Base-by-base conservation (phyloP, 2,888 invertebrate genomes). In the Heliconius erato region DNA sequence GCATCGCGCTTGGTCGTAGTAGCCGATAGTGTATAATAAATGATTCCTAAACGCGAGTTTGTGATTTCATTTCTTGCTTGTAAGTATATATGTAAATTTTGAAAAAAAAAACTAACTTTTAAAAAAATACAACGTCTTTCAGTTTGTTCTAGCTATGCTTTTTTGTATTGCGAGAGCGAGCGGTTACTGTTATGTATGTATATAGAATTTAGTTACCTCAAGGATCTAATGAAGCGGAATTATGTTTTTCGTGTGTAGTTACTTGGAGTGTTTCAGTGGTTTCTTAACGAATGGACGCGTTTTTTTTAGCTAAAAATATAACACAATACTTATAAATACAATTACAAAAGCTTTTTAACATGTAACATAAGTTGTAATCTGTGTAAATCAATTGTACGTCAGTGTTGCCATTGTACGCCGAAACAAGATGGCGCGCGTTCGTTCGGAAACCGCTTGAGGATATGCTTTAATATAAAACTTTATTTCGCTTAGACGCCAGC, bases 11-110 rank as follows among this genome's bases (percentile, higher is more conserved):
- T 84, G 80, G 81, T 78, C 88, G 90, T 92, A 90, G 90, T 88
- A 87, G 85, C 87, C 76, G 83, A 84, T 88, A 86, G 86, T 84
- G 83, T 85, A 84, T 81, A 85, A 86, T 82, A 86, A 84, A 88
- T 84, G 84, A 86, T 88, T 87, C 86, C 85, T 87, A 87, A 85
- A 85, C 79, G 85, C 84, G 85, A 87, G 84, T 91, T 89, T 89
- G 90, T 91, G 89, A 89, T 91, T 94, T 91, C 86, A 87, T 91
- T 91, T 91, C 88, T 92, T 90, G 93, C 92, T 90, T 95, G 94
- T 95, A 94, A 94, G 93, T 88, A 89, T 92, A 92, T 95, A 93
- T 95, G 95, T 95, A 95, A 87, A 95, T 95, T 95, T 94, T 95
- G 95, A 93, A 91, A 88, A 93, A 90, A 76, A 76, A 72, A 72